Evolutionary conservation across 2,113 vertebrate species (phyloP), one percentile per base, ranked within the genome.

Genomic region (Otis tarda): DNA sequence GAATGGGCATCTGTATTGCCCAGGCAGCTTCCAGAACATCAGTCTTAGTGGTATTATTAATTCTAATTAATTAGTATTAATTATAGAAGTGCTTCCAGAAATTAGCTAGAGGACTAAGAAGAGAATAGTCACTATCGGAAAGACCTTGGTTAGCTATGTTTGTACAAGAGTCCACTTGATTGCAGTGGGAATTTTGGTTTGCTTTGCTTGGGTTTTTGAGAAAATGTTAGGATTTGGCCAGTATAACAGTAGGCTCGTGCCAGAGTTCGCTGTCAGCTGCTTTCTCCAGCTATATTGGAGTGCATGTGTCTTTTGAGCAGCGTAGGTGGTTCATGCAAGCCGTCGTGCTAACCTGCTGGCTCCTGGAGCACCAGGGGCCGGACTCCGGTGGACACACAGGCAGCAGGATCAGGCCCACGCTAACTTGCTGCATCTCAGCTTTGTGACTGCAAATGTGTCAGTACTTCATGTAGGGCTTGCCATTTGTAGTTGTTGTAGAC

Each of bases 381-480:
- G 63, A 12, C 35, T n/a, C 25, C 24, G n/a, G 28, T 53, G 33
- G 50, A 20, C 53, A 53, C 9, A 5, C 0, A 1, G 53, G 10
- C 45, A n/a, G 12, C 25, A 60, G 59, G 7, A 52, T 65, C 13
- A 52, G n/a, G 28, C 47, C 49, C 41, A 43, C 22, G 17, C 37
- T 57, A 56, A 14, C 23, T 9, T n/a, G 8, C 33, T 76, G 22
- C 45, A 16, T 39, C 57, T 77, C 80, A 83, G 41, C 33, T 65
- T 69, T 81, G 77, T 74, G 30, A 37, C 56, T 39, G 16, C 33
- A 56, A 31, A 21, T 0, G 0, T 35, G 20, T 30, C 2, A 1
- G 30, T 12, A 12, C 41, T 41, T 85, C 21, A 4, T 16, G 20
- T 5, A 73, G 45, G 27, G 41, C 73, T 35, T 61, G 61, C 25